A percentile compares a stretch with the other conserved stretches of the same genome.
Evolutionary conservation across 2,888 invertebrate genomes (phyloP).

Genomic region (Drosophila formosana): DNA sequence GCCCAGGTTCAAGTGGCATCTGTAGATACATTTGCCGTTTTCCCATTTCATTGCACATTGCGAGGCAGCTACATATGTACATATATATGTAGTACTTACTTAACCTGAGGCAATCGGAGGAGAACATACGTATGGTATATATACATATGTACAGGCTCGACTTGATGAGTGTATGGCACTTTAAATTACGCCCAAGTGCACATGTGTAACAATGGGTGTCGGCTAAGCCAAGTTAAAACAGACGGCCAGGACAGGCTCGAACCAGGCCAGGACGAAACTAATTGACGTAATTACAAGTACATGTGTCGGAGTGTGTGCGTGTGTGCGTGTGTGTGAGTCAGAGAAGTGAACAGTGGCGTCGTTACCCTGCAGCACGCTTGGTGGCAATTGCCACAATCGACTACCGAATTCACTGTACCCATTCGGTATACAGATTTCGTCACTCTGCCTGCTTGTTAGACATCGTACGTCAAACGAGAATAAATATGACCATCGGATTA

Average conservation of each 20-base stretch:
- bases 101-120: not conserved
- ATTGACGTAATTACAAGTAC: slow-evolving; percentile 38
- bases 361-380: no score
- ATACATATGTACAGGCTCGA: not conserved
- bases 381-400: no score
- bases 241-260: not conserved
- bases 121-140: no score
- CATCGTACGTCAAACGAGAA: no score
- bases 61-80: not conserved
- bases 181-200: slow-evolving; percentile 9
- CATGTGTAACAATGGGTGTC: slow-evolving; percentile 13
- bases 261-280: slow-evolving; percentile 17
- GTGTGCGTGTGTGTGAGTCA: not conserved
- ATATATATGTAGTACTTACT: not conserved
- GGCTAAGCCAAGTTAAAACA: slow-evolving; percentile 10
- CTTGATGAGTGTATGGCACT: not conserved
- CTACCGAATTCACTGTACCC: no score
- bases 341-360: slow-evolving; percentile 4
- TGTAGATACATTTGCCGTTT: not conserved
- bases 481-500: no score
- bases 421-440: no score
- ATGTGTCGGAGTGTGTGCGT: not conserved
- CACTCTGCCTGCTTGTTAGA: no score
- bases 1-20: not conserved
- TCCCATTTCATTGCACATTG: not conserved